Percentiles rank a stretch among this genome's conserved stretches.
These are phyloP conservation scores for Lepeophtheirus salmonis DNA, from an alignment of 1,140 invertebrate genomes.

Conservation along the genomic window DNA sequence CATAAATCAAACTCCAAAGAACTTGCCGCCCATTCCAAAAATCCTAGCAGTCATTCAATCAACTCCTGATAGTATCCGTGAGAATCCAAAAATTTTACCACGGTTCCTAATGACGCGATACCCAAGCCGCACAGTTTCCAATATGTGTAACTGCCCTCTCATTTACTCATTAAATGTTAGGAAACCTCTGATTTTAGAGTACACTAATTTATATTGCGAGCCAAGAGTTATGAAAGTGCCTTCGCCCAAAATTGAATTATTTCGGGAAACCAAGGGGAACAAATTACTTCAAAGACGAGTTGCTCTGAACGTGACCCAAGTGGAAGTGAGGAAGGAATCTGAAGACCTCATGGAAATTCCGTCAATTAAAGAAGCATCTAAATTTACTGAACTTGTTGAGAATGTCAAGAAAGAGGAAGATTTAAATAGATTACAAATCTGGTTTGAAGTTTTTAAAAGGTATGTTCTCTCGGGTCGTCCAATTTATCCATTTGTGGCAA, in stretches of 20 bases:
- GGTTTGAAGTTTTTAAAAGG: constrained; percentile 11
- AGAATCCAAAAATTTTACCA: not conserved
- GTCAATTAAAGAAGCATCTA: not conserved
- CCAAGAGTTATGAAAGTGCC: not conserved
- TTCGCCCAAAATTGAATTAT: not conserved
- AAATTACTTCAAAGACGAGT: not conserved
- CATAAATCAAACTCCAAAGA: not conserved
- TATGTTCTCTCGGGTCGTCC: not conserved
- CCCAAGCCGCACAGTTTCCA: not conserved
- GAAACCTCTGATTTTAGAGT: not conserved
- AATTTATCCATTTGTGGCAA: not conserved
- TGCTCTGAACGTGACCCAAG: not conserved
- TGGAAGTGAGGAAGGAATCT: not conserved
- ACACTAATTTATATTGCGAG: constrained; percentile 3
- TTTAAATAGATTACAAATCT: not conserved
- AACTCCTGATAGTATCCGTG: not conserved
- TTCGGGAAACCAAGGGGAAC: not conserved
- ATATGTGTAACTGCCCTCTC: not conserved
- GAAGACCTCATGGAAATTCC: not conserved
- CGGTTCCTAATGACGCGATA: not conserved
- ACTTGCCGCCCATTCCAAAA: not conserved
- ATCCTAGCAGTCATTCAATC: not conserved
- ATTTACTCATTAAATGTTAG: not conserved
- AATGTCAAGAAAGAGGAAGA: not conserved
- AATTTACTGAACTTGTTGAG: not conserved